Base-by-base conservation (phyloP, 2,113 vertebrate genomes). In the Bufo bufo region DNA sequence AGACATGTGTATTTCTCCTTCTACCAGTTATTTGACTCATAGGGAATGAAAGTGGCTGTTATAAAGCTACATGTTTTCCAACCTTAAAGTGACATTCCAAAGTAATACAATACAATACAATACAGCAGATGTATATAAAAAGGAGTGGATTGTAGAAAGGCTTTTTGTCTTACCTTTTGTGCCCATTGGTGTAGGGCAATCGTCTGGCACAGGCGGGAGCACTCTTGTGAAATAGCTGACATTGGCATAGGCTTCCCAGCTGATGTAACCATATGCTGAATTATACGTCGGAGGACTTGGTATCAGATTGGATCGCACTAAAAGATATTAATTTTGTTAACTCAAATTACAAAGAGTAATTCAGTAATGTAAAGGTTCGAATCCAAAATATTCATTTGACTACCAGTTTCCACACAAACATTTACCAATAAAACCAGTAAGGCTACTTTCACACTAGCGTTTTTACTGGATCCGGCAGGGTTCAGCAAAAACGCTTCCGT, bases 261-360 rank as follows among this genome's bases (percentile, higher is more conserved):
- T 98, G 91, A 99, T 90, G 92, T 99, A 99, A 71, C 94, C 95
- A 0, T 99, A 95, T 0, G 94, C 96, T 1, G 93, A 93, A 86
- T 99, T 99, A 93, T 96, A 99, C 13, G 97, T 99, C 0, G 97
- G 98, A 8, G 97, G 98, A 77, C 96, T 99, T 87, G 97, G 97
- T 89, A 99, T 96, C 17, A 97, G 94, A 20, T 95, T 94, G 89
- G 96, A 94, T 14, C 98, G 95, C 54, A 90, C 97, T 99, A 91
- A 78, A 92, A 89, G 17, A 33, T 33, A 33, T 33, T 33, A 0
- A 33, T 33, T 33, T 33, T 33, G 33, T 33, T 33, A 33, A 33
- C 33, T 33, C 33, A 33, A 33, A 33, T 33, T 33, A 33, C 33
- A 33, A 33, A 33, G 33, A 33, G 33, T 33, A 33, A 33, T 33